These are phyloP conservation scores for Apoderus coryli DNA, from an alignment of 2,888 invertebrate species.

Conservation along the genomic window DNA sequence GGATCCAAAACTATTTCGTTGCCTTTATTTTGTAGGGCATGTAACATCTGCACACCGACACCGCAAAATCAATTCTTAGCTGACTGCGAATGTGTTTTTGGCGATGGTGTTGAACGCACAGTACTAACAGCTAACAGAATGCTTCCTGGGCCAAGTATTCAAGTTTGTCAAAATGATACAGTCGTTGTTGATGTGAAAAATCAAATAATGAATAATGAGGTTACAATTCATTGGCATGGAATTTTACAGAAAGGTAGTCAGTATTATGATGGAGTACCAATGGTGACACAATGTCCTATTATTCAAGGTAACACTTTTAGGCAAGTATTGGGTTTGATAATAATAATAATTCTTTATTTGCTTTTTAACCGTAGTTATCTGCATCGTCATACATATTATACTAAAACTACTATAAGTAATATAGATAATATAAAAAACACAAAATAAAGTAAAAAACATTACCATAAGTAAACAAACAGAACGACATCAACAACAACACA, in stretches of 20 bases:
- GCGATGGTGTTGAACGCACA: constrained; percentile 71
- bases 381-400: too few species aligned
- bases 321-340: too few species aligned
- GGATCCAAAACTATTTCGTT: too few species aligned
- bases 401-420: too few species aligned
- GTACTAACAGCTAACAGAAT: constrained; percentile 71
- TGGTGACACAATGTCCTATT: constrained; percentile 74
- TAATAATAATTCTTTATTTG: too few species aligned
- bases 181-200: constrained; percentile 74
- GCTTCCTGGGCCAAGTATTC: constrained; percentile 76
- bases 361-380: too few species aligned
- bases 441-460: too few species aligned
- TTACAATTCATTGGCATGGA: constrained; percentile 82
- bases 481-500: too few species aligned
- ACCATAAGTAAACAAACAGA: too few species aligned
- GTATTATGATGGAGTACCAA: constrained; percentile 74
- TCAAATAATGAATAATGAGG: constrained; percentile 70
- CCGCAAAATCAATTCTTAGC: constrained; percentile 55
- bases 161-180: constrained; percentile 75
- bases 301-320: too few species aligned
- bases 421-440: too few species aligned
- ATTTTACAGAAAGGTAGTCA: constrained; percentile 65
- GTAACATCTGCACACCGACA: neutral
- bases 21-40: too few species aligned
- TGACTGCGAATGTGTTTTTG: constrained; percentile 70